Base-by-base conservation (phyloP, 2,797 vertebrate species). In the Nyctibius grandis region DNA sequence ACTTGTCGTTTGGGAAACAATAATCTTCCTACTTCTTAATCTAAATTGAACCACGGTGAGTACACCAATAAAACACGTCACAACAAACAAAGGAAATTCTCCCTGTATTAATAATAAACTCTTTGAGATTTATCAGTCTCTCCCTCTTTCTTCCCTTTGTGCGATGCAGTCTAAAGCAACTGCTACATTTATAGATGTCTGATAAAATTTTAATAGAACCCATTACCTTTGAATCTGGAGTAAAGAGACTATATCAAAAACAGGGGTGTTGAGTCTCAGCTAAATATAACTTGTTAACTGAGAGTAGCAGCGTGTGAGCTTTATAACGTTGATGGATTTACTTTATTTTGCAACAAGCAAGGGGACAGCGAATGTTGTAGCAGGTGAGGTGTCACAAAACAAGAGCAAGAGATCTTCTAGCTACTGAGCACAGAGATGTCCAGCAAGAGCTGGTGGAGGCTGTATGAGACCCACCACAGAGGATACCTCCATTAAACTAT, bases 171-270 rank as follows among this genome's bases (percentile, higher is more conserved):
- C 94, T 94, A 91, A 96, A 97, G 86, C 94, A 97, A 97, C 95
- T 89, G 96, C 96, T 97, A 44, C 96, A 82, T 97, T 98, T 98
- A 97, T 97, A 97, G 94, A 98, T 94, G 88, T 95, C 95, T 97
- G 94, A 97, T 98, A 97, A 98, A 97, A 98, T 97, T 97, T 98
- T 98, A 96, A 98, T 98, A 97, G 96, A 97, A 96, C 59, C 96
- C 87, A 93, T 96, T 98, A 98, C 94, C 93, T 98, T 97, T 97
- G 93, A 97, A 94, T 97, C 95, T 97, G 93, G 89, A 95, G 86
- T 95, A 92, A 90, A 94, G 93, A 96, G 94, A 72, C 75, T 88
- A 18, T 89, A 96, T 94, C 94, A 91, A 96, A 97, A 97, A 23
- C 89, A 93, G 79, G 90, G 96, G 75, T n/a, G 68, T 96, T 96